phyloP scores from a whole-genome alignment of 2,113 vertebrate species.

The Calidris pygmaea region DNA sequence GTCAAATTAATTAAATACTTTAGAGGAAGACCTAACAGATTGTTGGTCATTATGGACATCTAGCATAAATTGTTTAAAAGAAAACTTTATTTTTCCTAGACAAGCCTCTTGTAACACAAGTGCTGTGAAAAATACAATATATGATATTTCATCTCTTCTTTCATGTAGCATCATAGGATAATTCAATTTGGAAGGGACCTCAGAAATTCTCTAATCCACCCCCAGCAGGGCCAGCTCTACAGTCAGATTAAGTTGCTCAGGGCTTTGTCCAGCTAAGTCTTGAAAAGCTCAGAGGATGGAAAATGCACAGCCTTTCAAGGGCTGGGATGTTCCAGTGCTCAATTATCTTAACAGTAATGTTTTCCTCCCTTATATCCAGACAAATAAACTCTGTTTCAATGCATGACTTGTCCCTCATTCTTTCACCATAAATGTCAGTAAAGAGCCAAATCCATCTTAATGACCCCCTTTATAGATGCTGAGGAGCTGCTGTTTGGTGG shows the following conservation, averaged over 20 bases:
- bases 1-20: neutral
- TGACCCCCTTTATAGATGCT: neutral
- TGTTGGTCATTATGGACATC: neutral
- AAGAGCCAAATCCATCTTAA: neutral
- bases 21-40: neutral
- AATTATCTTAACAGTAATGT: neutral
- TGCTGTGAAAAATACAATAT: neutral
- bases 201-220: neutral
- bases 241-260: neutral
- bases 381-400: neutral
- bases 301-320: fast-evolving
- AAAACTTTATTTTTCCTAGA: neutral
- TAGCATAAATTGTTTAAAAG: neutral
- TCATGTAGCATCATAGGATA: neutral
- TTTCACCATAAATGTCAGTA: neutral
- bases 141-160: neutral
- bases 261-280: neutral
- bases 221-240: neutral
- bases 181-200: neutral
- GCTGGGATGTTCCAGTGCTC: neutral
- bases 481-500: neutral
- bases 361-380: neutral
- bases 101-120: neutral
- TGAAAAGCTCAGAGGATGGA: neutral
- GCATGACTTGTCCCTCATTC: neutral